A percentile compares a stretch with the other conserved stretches of the same genome.
Conservation (phyloP, 2,113 vertebrate genomes). For the Alethe diademata region DNA sequence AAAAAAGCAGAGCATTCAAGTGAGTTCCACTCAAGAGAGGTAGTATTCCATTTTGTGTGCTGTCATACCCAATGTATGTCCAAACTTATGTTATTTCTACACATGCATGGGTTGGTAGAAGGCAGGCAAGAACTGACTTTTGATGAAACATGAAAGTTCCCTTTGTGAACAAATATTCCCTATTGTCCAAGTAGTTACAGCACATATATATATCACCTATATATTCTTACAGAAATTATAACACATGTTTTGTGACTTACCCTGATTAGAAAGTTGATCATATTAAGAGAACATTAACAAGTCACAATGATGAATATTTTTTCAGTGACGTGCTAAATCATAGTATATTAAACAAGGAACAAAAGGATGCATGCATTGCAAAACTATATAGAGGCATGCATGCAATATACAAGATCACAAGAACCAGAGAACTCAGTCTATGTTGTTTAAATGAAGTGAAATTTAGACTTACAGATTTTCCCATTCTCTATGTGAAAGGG, state of each 20-base stretch:
- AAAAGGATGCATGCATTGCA: background rate
- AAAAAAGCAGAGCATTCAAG: background rate
- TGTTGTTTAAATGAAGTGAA: background rate
- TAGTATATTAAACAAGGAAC: background rate
- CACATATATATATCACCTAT: background rate
- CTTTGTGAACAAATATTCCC: background rate
- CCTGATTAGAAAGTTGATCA: background rate
- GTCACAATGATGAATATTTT: background rate
- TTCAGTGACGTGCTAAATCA: background rate
- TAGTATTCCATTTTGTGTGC: background rate
- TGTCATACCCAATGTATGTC: background rate
- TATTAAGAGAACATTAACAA: background rate
- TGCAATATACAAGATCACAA: background rate
- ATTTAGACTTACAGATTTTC: conserved; percentile 92
- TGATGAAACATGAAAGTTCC: background rate
- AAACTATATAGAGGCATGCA: background rate
- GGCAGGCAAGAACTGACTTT: background rate
- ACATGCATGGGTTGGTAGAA: background rate
- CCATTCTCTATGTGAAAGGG: conserved; percentile 90
- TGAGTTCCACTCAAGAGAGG: background rate
- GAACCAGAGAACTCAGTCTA: background rate
- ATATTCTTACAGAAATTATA: background rate
- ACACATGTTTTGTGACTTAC: background rate
- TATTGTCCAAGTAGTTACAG: background rate
- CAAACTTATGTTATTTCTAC: background rate